Evolutionary conservation across 2,113 vertebrate species (phyloP), one percentile per base, ranked within the genome.

Genomic region (Ivindomyrus marchei): DNA sequence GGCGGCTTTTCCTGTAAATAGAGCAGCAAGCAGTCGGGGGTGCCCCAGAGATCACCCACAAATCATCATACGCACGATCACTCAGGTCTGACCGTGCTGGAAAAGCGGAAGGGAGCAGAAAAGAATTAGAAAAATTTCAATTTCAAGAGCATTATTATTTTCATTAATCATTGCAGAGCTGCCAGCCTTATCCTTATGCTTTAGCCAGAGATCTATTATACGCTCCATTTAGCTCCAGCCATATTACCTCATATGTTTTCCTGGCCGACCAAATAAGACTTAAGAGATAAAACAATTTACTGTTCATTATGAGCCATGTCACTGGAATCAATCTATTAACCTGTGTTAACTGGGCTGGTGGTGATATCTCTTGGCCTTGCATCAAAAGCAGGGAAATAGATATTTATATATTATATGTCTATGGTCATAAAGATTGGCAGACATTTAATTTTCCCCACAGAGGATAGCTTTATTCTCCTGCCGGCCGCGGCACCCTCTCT

Each of bases 241-340:
- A 98, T 99, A 99, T 99, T 99, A 99, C 98, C 98, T 99, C 98
- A 98, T 99, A 99, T 99, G 98, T 99, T 99, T 99, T 99, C 98
- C 97, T 98, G 98, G 97, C 97, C 97, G 97, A 98, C 98, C 98
- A 99, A 99, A 99, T 99, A 99, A 98, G 97, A 99, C 97, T 99
- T 98, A 99, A 98, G 97, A 99, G 98, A 99, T 99, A 99, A 99
- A 99, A 99, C 98, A 99, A 99, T 99, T 99, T 99, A 98, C 98
- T 99, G 98, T 99, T 99, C 98, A 99, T 99, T 99, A 99, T 99
- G 98, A 98, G 97, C 96, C 97, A 97, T 99, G 98, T 99, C 98
- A 98, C 96, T 97, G 97, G 97, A 99, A 99, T 99, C 98, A 99
- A 98, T 99, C 98, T 99, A 99, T 99, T 99, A 99, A 97, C 97